Percentiles rank a stretch among this genome's conserved stretches.
phyloP scores from a whole-genome alignment of 2,888 invertebrate species.

The Agrotis ipsilon region DNA sequence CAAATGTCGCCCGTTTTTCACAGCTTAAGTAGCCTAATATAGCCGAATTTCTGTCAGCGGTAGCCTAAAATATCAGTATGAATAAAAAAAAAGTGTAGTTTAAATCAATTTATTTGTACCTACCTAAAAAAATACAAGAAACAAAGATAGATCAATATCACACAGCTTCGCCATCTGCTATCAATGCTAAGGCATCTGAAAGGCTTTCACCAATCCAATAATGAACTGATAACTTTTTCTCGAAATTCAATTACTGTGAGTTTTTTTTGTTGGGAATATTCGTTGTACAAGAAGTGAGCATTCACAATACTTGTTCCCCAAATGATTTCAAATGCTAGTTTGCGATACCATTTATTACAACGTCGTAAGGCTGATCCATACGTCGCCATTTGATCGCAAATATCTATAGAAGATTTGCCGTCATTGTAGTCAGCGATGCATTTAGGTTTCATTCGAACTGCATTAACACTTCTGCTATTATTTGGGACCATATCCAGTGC shows the following conservation, averaged over 20 bases:
- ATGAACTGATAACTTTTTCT: no score
- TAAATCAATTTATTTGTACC: no score
- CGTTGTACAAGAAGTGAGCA: neutral
- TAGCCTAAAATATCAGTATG: no score
- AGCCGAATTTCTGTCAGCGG: no score
- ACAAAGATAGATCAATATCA: no score
- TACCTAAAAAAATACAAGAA: no score
- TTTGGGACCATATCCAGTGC: neutral
- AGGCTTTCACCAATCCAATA: no score
- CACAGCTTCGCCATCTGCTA: no score
- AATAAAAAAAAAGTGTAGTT: no score
- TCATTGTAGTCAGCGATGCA: neutral
- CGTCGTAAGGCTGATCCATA: neutral
- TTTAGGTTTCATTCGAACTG: neutral
- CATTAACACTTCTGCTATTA: neutral
- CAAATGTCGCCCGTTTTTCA: no score
- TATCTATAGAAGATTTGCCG: neutral
- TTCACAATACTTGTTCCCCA: constrained; percentile 1
- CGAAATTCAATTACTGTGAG: neutral
- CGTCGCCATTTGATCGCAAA: neutral
- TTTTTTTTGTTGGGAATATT: neutral
- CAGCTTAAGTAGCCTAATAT: no score
- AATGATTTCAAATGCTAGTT: constrained; percentile 12
- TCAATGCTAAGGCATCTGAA: no score
- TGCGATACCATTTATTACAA: neutral